Conservation (phyloP, 2,888 invertebrate genomes). For the Zelleria hepariella region DNA sequence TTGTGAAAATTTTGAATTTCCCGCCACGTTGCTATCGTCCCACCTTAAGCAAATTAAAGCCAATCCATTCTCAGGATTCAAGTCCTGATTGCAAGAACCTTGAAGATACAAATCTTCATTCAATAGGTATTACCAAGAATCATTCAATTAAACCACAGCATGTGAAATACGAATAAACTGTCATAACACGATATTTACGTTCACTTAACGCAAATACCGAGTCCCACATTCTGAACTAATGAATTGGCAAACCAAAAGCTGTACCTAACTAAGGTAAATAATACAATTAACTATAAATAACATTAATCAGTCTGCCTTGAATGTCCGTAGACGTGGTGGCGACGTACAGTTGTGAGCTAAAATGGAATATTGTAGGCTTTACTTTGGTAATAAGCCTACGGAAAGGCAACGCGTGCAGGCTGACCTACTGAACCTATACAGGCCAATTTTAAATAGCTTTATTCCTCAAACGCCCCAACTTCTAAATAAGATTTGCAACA, state of each 20-base stretch:
- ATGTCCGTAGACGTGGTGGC: background rate
- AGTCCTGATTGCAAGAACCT: background rate
- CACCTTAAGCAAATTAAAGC: background rate
- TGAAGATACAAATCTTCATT: background rate
- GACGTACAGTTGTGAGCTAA: background rate
- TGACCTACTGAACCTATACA: no score
- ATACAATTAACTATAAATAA: background rate
- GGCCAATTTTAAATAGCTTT: no score
- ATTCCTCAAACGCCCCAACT: no score
- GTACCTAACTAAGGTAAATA: background rate
- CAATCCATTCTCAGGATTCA: background rate
- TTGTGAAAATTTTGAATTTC: no score
- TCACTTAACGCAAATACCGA: background rate
- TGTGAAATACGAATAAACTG: background rate
- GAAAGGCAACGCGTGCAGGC: no score
- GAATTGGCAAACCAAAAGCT: background rate
- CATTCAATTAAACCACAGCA: background rate
- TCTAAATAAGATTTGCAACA: no score
- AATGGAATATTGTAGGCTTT: background rate
- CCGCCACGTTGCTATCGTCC: no score
- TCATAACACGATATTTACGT: background rate
- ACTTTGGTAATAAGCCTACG: no score
- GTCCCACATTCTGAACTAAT: background rate
- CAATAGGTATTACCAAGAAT: background rate
- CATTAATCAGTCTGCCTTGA: background rate